Base-by-base conservation (phyloP, 2,113 vertebrate genomes). In the Oreochromis aureus region DNA sequence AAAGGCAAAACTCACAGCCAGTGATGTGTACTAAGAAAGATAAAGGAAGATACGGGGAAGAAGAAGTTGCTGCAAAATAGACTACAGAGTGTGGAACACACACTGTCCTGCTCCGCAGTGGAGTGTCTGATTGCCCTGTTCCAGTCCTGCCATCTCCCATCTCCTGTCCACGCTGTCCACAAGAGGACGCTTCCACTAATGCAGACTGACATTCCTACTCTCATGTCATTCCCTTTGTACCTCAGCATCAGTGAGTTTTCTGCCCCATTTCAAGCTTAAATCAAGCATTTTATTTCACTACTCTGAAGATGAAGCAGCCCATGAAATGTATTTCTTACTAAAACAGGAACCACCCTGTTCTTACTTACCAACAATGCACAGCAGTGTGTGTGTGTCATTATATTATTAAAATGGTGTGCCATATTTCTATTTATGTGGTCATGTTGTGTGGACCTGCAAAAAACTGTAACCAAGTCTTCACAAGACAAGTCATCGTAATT, bases 211-310 rank as follows among this genome's bases (percentile, higher is more conserved):
- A 12, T 78, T 34, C 85, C 86, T 10, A 19, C 90, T 87, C 90
- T 71, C 80, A 7, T 66, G 61, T 76, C 83, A 1, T 89, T 86
- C 82, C 78, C 71, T 58, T 78, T 87, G 76, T 63, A 82, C 87
- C 88, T 82, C 87, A 73, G 89, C 36, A 34, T 86, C 83, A 55
- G 71, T 90, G 93, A 82, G 84, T 89, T 94, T 95, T 95, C 82
- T 89, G 86, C 92, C 91, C 90, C 95, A 95, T 94, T 96, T 95
- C 92, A 82, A 83, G 85, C 86, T 83, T 16, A 90, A 93, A 92
- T 94, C 93, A 36, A 86, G 91, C 93, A 88, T 93, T 89, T 16
- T 54, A 53, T 76, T 84, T 86, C 71, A 27, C 86, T 46, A 39
- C 13, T 18, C 39, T 32, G 19, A 24, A 87, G 91, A 89, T 79